These are phyloP conservation scores for Trichogramma pretiosum DNA, from an alignment of 1,140 invertebrate genomes.

Conservation along the genomic window DNA sequence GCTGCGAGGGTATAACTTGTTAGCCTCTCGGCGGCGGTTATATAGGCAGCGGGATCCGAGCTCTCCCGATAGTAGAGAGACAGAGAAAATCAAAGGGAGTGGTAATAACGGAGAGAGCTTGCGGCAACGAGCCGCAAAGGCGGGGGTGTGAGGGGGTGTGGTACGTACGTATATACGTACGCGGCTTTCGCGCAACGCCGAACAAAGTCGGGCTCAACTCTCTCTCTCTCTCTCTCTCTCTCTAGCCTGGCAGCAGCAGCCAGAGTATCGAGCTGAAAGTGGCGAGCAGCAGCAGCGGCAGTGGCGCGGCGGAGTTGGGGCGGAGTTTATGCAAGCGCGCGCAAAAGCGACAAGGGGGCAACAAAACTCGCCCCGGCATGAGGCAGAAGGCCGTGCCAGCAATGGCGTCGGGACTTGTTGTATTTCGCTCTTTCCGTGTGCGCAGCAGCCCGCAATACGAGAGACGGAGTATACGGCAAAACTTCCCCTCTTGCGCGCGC, in stretches of 20 bases:
- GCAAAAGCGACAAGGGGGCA: slow-evolving; percentile 16
- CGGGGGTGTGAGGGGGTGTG: not conserved
- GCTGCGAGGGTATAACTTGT: too few species aligned
- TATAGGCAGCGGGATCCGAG: too few species aligned
- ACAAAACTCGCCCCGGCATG: slow-evolving; percentile 30
- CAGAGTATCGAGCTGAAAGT: too few species aligned
- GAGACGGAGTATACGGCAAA: not conserved
- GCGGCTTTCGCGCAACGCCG: too few species aligned
- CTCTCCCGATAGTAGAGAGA: not conserved
- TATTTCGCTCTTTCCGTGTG: slow-evolving; percentile 36
- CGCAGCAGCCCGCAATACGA: slow-evolving; percentile 11
- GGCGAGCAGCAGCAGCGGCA: too few species aligned
- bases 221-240: too few species aligned
- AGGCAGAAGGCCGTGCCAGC: slow-evolving; percentile 37
- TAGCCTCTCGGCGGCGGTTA: too few species aligned
- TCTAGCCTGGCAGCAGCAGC: too few species aligned
- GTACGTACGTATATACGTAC: too few species aligned
- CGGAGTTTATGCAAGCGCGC: slow-evolving; percentile 40
- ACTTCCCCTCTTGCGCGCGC: not conserved
- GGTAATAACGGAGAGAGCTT: too few species aligned
- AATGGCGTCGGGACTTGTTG: slow-evolving; percentile 47
- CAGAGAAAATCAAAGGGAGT: too few species aligned
- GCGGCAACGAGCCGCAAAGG: not conserved
- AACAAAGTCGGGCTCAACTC: not conserved
- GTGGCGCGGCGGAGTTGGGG: slow-evolving; percentile 36